Base-by-base conservation (phyloP, 2,888 invertebrate genomes). In the Leptopilina syphax region DNA sequence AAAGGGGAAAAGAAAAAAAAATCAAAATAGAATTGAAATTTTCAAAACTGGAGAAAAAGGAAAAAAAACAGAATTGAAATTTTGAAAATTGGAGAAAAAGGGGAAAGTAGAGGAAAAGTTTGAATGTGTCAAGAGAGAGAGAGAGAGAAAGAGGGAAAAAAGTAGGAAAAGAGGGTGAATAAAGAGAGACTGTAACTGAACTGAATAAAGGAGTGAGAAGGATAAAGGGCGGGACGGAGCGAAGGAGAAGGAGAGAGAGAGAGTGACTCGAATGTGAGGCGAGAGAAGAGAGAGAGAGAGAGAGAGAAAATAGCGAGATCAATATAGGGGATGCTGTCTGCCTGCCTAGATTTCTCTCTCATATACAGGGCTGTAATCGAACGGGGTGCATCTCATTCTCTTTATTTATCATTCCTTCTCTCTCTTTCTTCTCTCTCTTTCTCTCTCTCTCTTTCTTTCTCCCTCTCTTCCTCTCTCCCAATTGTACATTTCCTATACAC, bases 251-350 rank as follows among this genome's bases (percentile, higher is more conserved):
- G 77, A 65, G 66, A 34, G 34, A 65, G 66, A n/a, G n/a, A 65
- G 65, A 67, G 50, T 24, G 78, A 68, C 67, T 65, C 41, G 76
- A 70, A 24, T 65, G 80, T 41, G 47, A 66, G 76, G 79, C 34
- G 80, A 50, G 70, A 79, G 73, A 68, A 82, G 78, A 81, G 77
- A 80, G n/a, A n/a, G 34, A 34, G 34, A 34, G 27, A 27, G 27
- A 27, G 80, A 70, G 79, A 81, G 68, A 65, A 80, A 24, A 78
- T 73, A 18, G 78, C 76, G 83, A 80, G 85, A 86, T 86, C 86
- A 85, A 86, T 85, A 86, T 87, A 83, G 82, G 79, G 82, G 83
- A 85, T 85, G 85, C 77, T 77, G 67, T 50, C 27, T 65, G 79
- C 81, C 77, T 80, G 65, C 80, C 79, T 77, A 79, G 79, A 76